Evolutionary conservation across 2,113 vertebrate species (phyloP).

Genomic region (Planiliza haematocheilus): DNA sequence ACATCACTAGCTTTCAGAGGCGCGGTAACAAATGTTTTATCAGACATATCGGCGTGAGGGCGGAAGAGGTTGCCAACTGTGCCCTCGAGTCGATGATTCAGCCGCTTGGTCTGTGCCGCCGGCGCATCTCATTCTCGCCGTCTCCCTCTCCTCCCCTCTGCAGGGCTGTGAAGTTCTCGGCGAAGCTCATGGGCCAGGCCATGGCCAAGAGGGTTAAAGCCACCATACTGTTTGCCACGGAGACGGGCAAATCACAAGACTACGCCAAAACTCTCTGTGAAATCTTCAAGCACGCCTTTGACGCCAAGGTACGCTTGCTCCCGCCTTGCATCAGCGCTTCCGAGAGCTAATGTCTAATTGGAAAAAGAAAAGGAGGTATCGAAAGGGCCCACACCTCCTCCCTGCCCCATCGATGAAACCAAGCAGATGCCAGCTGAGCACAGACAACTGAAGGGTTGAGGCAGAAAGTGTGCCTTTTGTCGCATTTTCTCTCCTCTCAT

Average conservation of each 20-base stretch:
- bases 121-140: background rate
- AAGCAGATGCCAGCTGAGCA: conserved; percentile 52
- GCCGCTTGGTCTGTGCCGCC: background rate
- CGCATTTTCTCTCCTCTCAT: conserved; percentile 55
- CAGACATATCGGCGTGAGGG: background rate
- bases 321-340: conserved; percentile 58
- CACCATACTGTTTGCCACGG: conserved; percentile 95
- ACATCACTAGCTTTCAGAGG: background rate
- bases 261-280: conserved; percentile 98
- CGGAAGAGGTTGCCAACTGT: background rate
- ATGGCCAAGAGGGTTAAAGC: conserved; percentile 99
- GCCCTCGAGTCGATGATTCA: background rate
- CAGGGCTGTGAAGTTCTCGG: conserved; percentile 98
- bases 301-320: conserved; percentile 91
- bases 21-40: conserved; percentile 8
- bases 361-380: conserved; percentile 20
- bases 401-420: conserved; percentile 10
- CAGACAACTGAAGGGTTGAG: conserved; percentile 18
- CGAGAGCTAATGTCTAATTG: too few relatives aligned
- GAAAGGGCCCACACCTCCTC: background rate
- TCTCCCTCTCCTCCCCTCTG: conserved; percentile 12
- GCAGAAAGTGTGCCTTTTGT: conserved; percentile 52
- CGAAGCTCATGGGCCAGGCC: conserved; percentile 98
- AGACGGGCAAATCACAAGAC: conserved; percentile 96
- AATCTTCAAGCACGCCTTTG: conserved; percentile 99